phyloP scores from a whole-genome alignment of 2,888 invertebrate genomes.

The Quadroppia sp. region DNA sequence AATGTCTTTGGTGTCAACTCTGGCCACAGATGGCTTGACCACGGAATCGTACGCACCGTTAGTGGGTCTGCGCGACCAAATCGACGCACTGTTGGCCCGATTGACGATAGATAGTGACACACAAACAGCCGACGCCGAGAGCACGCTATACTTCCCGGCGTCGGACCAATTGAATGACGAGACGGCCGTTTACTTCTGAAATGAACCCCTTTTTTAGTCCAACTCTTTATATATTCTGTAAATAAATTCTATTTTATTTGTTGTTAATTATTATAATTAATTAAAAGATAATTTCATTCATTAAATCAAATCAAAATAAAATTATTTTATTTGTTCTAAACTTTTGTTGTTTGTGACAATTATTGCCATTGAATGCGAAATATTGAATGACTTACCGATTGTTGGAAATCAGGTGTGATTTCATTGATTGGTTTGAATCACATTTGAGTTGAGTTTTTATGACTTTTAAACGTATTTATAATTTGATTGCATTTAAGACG shows the following conservation, averaged over 20 bases:
- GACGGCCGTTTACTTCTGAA: constrained; percentile 32
- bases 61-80: constrained; percentile 32
- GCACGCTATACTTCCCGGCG: background rate
- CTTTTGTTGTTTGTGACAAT: too few relatives aligned
- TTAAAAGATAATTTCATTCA: too few relatives aligned
- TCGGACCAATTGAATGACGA: constrained; percentile 2
- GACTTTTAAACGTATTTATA: too few relatives aligned
- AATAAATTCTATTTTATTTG: constrained; percentile 18
- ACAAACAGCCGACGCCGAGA: background rate
- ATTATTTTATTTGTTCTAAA: too few relatives aligned
- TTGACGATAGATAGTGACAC: background rate
- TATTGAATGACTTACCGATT: too few relatives aligned
- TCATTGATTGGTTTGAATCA: too few relatives aligned
- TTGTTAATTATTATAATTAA: background rate
- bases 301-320: too few relatives aligned
- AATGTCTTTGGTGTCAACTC: constrained; percentile 25
- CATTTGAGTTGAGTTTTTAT: too few relatives aligned
- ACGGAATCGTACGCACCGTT: constrained; percentile 19
- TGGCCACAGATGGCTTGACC: constrained; percentile 4
- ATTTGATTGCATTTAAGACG: too few relatives aligned
- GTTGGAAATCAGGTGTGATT: too few relatives aligned
- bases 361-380: too few relatives aligned
- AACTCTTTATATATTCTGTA: background rate
- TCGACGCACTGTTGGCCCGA: constrained; percentile 30
- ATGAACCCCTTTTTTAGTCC: background rate